Evolutionary conservation across 1,140 invertebrate species (phyloP).

Genomic region (Drosophila miranda): DNA sequence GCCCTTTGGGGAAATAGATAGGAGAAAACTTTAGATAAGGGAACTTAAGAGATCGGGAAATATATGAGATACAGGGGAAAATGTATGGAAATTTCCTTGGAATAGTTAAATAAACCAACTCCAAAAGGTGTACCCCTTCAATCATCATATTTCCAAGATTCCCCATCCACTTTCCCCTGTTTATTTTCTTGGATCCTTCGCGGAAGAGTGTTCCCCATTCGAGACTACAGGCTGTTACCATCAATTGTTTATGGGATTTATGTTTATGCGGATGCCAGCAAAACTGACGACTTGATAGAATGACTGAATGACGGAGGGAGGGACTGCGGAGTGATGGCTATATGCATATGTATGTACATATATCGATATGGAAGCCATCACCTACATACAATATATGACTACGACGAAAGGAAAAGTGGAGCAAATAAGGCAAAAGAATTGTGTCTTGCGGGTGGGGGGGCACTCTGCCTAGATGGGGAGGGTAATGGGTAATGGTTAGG

Average conservation of each 20-base stretch:
- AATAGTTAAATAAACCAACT: too few species aligned
- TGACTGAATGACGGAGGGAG: slow-evolving; percentile 39
- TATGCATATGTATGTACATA: slow-evolving; percentile 44
- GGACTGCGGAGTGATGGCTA: slow-evolving; percentile 27
- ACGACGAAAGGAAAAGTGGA: slow-evolving; percentile 45
- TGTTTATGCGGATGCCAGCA: slow-evolving; percentile 46
- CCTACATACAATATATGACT: slow-evolving; percentile 36
- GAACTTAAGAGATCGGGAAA: neutral
- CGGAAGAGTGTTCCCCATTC: slow-evolving; percentile 23
- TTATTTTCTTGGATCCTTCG: too few species aligned
- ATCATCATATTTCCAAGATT: slow-evolving; percentile 4
- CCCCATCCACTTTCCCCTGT: slow-evolving; percentile 3
- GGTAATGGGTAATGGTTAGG: neutral
- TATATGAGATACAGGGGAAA: neutral
- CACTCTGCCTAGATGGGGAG: neutral
- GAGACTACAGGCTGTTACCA: slow-evolving; percentile 1
- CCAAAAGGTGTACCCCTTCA: too few species aligned
- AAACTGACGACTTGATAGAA: slow-evolving; percentile 47
- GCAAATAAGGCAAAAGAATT: slow-evolving; percentile 51
- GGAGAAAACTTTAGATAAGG: neutral
- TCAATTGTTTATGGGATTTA: slow-evolving; percentile 53
- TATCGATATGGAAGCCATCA: slow-evolving; percentile 69
- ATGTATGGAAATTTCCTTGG: too few species aligned
- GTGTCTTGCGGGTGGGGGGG: slow-evolving; percentile 8
- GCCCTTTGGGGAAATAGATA: neutral